phyloP scores from a whole-genome alignment of 1,140 invertebrate genomes.

The Drosophila rhopaloa region DNA sequence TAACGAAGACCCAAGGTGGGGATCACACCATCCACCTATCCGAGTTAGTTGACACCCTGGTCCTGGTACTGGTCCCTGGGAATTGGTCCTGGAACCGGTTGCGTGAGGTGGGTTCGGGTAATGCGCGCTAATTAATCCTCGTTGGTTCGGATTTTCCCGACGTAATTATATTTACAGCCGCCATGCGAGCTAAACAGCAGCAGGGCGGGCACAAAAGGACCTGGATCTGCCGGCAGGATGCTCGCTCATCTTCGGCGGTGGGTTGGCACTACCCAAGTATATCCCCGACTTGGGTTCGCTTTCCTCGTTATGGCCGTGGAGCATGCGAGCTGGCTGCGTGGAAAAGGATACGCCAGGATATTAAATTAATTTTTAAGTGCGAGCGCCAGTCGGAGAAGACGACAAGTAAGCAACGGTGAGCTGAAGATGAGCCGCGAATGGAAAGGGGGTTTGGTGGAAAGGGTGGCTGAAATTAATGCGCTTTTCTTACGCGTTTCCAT shows the following conservation, averaged over 20 bases:
- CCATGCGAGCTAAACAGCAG: conserved; percentile 64
- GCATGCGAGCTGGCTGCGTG: conserved; percentile 65
- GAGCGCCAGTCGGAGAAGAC: conserved; percentile 53
- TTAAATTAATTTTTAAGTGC: conserved; percentile 83
- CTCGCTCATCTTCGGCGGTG: conserved; percentile 43
- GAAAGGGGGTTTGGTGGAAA: conserved; percentile 11
- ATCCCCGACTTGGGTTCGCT: conserved; percentile 15
- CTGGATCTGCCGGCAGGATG: conserved; percentile 34
- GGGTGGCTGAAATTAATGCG: conserved; percentile 64
- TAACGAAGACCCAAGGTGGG: conserved; percentile 49
- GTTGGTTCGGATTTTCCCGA: conserved; percentile 83
- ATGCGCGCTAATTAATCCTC: conserved; percentile 84
- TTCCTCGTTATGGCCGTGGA: conserved; percentile 46
- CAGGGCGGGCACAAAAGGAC: conserved; percentile 19
- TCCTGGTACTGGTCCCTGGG: conserved; percentile 13
- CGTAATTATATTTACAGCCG: conserved; percentile 84
- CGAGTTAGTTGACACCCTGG: conserved; percentile 66
- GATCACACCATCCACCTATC: conserved; percentile 39
- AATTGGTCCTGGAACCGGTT: conserved; percentile 45
- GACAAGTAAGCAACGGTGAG: conserved; percentile 34
- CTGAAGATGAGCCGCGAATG: conserved; percentile 32
- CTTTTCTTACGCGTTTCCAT: conserved; percentile 74
- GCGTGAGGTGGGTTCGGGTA: conserved; percentile 63
- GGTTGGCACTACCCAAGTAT: conserved; percentile 2
- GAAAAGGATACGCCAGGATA: conserved; percentile 76